Base-by-base conservation (phyloP, 2,113 vertebrate species). In the Campylorhamphus procurvoides region DNA sequence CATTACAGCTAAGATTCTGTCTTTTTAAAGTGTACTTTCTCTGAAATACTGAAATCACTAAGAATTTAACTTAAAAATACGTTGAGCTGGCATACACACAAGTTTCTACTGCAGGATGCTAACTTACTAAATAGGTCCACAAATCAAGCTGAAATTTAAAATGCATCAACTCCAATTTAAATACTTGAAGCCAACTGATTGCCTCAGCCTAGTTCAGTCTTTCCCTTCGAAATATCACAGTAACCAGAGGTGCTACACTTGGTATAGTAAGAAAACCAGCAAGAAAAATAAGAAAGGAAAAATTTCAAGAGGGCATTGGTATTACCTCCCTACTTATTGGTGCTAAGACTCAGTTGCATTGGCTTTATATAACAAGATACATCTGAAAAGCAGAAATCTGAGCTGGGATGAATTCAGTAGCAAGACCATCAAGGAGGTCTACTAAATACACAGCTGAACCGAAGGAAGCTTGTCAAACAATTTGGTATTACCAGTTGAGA, bases 1-100 rank as follows among this genome's bases (percentile, higher is more conserved):
- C 85, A 88, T 96, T 96, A 96, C 9, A 3, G 72, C 33, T 73
- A 69, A 31, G 55, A 93, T 95, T 87, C 72, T 94, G 50, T 82
- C 87, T 91, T 80, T 83, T 90, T 77, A 83, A 94, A 93, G n/a
- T 24, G 15, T 60, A 66, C 47, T 90, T 96, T 67, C 84, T 83
- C 82, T 75, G 72, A 44, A 88, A 84, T 31, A 94, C 18, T 35
- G 56, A 92, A 95, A 76, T 72, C 39, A 33, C 75, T 22, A 75
- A 64, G 55, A 88, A 80, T 55, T 81, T 62, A 22, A 40, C 60
- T 90, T 88, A 25, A 74, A 84, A 91, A 60, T 60, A 80, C 3
- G 0, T 10, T 56, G 27, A 67, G 56, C 82, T 72, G 64, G 63
- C 80, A 50, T 27, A 67, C 7, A 33, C 40, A 72, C 31, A 68